A percentile compares a stretch with the other conserved stretches of the same genome.
Conservation (phyloP, 2,888 invertebrate genomes). For the Heliconius hortense region DNA sequence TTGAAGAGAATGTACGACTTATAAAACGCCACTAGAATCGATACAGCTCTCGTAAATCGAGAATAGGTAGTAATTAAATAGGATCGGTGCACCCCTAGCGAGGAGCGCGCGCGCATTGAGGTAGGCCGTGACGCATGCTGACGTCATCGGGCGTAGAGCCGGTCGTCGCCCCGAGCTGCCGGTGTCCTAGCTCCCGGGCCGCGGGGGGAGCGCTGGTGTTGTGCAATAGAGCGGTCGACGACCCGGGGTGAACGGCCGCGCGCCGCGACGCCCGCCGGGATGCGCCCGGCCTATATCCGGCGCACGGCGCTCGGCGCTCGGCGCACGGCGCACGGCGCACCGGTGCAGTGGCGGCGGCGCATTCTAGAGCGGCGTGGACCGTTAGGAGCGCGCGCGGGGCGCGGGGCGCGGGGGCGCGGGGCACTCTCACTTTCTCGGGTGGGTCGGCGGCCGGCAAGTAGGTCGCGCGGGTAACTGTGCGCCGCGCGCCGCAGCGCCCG, state of each 20-base stretch:
- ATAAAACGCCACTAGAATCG: neutral
- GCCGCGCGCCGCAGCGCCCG: slow-evolving; percentile 79
- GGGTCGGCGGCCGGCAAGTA: slow-evolving; percentile 90
- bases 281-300: slow-evolving; percentile 11
- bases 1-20: neutral
- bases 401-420: slow-evolving; percentile 64
- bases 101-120: slow-evolving; percentile 82
- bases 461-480: slow-evolving; percentile 88
- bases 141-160: slow-evolving; percentile 73
- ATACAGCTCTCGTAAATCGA: neutral
- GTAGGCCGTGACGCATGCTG: slow-evolving; percentile 81
- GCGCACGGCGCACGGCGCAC: slow-evolving; percentile 61
- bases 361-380: slow-evolving; percentile 81
- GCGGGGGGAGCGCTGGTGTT: slow-evolving; percentile 56
- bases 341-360: slow-evolving; percentile 79
- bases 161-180: slow-evolving; percentile 70
- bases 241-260: slow-evolving; percentile 79
- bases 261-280: slow-evolving; percentile 70
- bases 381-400: slow-evolving; percentile 70
- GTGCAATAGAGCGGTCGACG: slow-evolving; percentile 80
- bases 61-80: slow-evolving; percentile 59
- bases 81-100: slow-evolving; percentile 74
- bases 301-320: neutral
- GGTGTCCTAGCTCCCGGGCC: slow-evolving; percentile 70
- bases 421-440: slow-evolving; percentile 83